Evolutionary conservation across 2,888 invertebrate species (phyloP).

Genomic region (Nephrocerus scutellatus): DNA sequence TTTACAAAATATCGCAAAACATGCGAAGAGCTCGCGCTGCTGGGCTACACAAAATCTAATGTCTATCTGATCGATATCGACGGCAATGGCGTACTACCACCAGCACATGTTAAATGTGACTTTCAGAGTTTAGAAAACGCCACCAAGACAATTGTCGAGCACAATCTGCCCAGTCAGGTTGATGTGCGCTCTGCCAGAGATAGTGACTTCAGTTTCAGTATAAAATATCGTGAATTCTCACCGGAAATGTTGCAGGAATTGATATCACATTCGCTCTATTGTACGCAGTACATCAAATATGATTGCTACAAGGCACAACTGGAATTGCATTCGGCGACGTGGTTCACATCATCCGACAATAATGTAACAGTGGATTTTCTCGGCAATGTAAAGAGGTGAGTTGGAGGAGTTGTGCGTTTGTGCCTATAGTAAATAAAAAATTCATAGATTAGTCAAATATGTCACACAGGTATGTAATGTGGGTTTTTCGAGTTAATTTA

Average conservation of each 20-base stretch:
- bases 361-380: constrained; percentile 75
- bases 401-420: too few relatives aligned
- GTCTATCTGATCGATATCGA: constrained; percentile 91
- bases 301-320: constrained; percentile 84
- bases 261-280: constrained; percentile 81
- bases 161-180: constrained; percentile 84
- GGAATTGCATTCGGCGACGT: constrained; percentile 78
- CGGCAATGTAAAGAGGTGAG: constrained; percentile 72
- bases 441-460: too few relatives aligned
- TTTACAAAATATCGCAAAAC: constrained; percentile 87
- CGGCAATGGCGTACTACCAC: constrained; percentile 86
- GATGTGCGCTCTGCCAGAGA: constrained; percentile 75
- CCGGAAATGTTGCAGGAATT: constrained; percentile 87
- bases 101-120: constrained; percentile 86
- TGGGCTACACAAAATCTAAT: constrained; percentile 83
- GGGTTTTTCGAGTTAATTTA: too few relatives aligned
- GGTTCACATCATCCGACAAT: constrained; percentile 76
- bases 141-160: constrained; percentile 83
- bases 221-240: constrained; percentile 82
- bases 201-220: constrained; percentile 74
- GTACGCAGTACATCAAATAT: constrained; percentile 82
- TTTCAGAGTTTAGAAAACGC: constrained; percentile 80
- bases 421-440: too few relatives aligned
- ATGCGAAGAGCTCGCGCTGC: constrained; percentile 82
- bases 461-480: too few relatives aligned